phyloP scores from a whole-genome alignment of 2,797 vertebrate species.

The Chiloscyllium punctatum region DNA sequence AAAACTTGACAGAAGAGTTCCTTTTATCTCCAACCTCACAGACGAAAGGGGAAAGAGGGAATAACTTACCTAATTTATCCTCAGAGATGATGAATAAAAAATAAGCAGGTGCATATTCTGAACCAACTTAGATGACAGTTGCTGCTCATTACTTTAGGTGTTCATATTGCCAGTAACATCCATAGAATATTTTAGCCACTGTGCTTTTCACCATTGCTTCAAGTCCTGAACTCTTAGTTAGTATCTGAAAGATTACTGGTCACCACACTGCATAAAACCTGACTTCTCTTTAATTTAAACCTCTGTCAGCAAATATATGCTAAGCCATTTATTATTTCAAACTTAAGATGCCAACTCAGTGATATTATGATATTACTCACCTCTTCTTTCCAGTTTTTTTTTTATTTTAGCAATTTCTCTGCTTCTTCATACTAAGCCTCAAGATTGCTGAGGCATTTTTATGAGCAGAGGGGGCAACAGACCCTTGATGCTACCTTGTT shows the following conservation, averaged over 20 bases:
- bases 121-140: constrained; percentile 99
- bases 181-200: constrained; percentile 47
- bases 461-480: background rate
- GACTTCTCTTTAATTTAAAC: constrained; percentile 1
- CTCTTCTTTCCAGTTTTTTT: background rate
- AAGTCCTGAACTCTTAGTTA: constrained; percentile 53
- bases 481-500: background rate
- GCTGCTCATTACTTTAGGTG: constrained; percentile 75
- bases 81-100: constrained; percentile 59
- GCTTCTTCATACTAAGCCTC: background rate
- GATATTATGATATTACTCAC: background rate
- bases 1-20: background rate
- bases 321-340: background rate
- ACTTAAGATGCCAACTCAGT: background rate
- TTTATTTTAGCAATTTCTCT: no score
- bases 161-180: constrained; percentile 98
- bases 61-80: constrained; percentile 76
- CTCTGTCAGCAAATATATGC: background rate
- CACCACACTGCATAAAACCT: background rate
- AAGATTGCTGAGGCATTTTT: background rate
- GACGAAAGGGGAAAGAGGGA: constrained; percentile 57
- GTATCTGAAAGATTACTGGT: background rate
- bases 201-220: constrained; percentile 70
- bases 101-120: constrained; percentile 97
- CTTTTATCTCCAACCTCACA: constrained; percentile 4